Conservation (phyloP, 2,888 invertebrate species). For the Griposia aprilina region DNA sequence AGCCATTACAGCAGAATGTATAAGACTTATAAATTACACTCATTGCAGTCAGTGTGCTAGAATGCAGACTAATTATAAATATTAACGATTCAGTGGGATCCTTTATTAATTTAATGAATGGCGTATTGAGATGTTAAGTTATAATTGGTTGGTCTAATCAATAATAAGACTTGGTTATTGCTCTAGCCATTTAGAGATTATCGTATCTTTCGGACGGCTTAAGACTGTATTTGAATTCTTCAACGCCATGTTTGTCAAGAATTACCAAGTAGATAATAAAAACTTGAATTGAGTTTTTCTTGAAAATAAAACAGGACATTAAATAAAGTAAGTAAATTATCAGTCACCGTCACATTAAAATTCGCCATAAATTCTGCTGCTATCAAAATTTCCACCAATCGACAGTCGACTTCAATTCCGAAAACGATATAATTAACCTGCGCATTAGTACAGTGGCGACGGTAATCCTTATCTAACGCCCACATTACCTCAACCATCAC, state of each 20-base stretch:
- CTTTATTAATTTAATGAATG: constrained; percentile 59
- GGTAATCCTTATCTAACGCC: constrained; percentile 83
- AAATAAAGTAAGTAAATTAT: constrained; percentile 6
- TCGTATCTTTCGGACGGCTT: constrained; percentile 15
- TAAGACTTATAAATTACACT: constrained; percentile 46
- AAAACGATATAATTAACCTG: constrained; percentile 56
- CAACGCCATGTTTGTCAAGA: background rate
- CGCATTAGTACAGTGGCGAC: constrained; percentile 59
- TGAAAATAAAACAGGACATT: constrained; percentile 11
- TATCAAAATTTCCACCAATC: constrained; percentile 33
- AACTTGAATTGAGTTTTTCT: background rate
- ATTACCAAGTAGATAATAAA: background rate
- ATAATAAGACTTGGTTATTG: constrained; percentile 50
- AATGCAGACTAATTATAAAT: constrained; percentile 65
- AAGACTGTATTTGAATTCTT: constrained; percentile 20
- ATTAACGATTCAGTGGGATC: constrained; percentile 55
- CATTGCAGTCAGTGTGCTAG: constrained; percentile 49
- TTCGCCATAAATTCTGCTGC: constrained; percentile 28
- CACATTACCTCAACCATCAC: constrained; percentile 70
- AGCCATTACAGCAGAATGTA: constrained; percentile 44
- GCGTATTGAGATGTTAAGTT: constrained; percentile 62
- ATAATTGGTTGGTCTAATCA: constrained; percentile 56
- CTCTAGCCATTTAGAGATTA: constrained; percentile 40
- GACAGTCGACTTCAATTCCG: constrained; percentile 27
- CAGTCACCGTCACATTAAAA: constrained; percentile 8